These are phyloP conservation scores for Gasterosteus aculeatus DNA, from an alignment of 2,113 vertebrate genomes.

Conservation along the genomic window DNA sequence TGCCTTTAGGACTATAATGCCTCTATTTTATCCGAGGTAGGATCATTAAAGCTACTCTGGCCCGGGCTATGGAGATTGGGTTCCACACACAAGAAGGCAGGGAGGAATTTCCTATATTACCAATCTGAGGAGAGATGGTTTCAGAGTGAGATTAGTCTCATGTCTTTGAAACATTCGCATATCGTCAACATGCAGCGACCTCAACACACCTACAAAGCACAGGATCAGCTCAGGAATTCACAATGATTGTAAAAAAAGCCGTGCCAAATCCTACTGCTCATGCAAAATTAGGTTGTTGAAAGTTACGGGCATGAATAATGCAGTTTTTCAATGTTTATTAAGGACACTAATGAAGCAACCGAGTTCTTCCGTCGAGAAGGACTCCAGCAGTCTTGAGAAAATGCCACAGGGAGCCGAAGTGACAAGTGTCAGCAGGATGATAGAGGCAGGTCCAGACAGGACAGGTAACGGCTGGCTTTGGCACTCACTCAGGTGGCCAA, in stretches of 20 bases:
- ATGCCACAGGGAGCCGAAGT: constrained; percentile 22
- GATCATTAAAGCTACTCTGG: constrained; percentile 73
- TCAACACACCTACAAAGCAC: not conserved
- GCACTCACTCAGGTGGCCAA: not conserved
- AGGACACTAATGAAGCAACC: not conserved
- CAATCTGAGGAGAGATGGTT: constrained; percentile 77
- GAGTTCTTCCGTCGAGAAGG: not conserved
- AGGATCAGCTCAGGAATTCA: not conserved
- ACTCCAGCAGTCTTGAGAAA: constrained; percentile 45
- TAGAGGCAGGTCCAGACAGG: constrained; percentile 43
- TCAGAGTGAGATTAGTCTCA: constrained; percentile 57
- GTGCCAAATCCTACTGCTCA: too few species aligned
- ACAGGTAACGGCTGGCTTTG: constrained; percentile 35
- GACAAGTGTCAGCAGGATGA: constrained; percentile 49
- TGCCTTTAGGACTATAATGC: constrained; percentile 77
- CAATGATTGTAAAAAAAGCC: not conserved
- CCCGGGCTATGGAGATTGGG: constrained; percentile 71
- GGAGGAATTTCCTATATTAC: constrained; percentile 82
- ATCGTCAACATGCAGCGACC: not conserved
- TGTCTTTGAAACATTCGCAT: not conserved
- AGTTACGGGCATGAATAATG: fast-evolving
- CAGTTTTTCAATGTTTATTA: not conserved
- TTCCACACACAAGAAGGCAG: constrained; percentile 71
- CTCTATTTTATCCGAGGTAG: constrained; percentile 76
- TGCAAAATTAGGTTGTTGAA: not conserved